These are phyloP conservation scores for human (Homo sapiens) DNA, from an alignment of 2,113 vertebrate species.

Conservation along the genomic window GRCh38 chr17:80774501-80775000, in stretches of 20 bases:
- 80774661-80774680: not conserved
- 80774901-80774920: not conserved
- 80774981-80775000: not conserved
- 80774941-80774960: rapidly evolving
- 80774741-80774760: not conserved
- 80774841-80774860: not conserved
- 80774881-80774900: too few species aligned
- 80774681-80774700: rapidly evolving
- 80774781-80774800: too few species aligned
- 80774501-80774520: not conserved
- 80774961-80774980: not conserved
- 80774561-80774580: rapidly evolving
- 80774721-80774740: not conserved
- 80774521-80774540: rapidly evolving
- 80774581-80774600: rapidly evolving
- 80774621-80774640: rapidly evolving
- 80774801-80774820: not conserved
- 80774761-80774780: not conserved
- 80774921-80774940: not conserved
- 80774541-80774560: not conserved
- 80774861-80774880: not conserved
- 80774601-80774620: not conserved
- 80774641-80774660: rapidly evolving
- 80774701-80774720: not conserved
- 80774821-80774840: not conserved